Conservation (phyloP, 1,140 invertebrate species). For the Drosophila grimshawi region DNA sequence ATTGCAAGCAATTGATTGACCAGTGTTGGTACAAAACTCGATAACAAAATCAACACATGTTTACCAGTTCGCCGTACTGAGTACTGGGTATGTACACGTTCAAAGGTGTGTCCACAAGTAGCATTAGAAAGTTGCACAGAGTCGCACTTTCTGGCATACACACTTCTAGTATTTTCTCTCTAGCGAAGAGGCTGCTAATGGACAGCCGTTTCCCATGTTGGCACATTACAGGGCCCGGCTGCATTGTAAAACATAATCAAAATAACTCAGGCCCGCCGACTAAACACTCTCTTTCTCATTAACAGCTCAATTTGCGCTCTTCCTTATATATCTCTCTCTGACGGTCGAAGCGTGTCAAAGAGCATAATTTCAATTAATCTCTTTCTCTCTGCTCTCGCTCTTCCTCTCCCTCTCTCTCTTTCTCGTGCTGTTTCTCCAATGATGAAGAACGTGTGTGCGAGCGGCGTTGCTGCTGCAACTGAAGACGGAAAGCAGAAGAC, state of each 20-base stretch:
- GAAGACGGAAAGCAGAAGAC: constrained; percentile 25
- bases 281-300: constrained; percentile 7
- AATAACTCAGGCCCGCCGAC: constrained; percentile 17
- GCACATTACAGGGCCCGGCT: too few species aligned
- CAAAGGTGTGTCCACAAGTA: too few species aligned
- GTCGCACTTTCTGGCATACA: too few species aligned
- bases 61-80: too few species aligned
- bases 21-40: too few species aligned
- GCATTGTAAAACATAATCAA: background rate
- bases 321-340: background rate
- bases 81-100: too few species aligned
- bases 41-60: too few species aligned
- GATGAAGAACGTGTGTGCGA: constrained; percentile 27
- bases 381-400: background rate
- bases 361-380: constrained; percentile 11
- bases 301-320: constrained; percentile 14
- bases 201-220: too few species aligned
- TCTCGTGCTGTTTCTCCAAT: constrained; percentile 32
- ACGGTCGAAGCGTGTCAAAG: constrained; percentile 8
- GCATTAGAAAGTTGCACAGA: too few species aligned
- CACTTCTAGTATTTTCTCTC: too few species aligned
- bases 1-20: too few species aligned
- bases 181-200: too few species aligned
- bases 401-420: constrained; percentile 1
- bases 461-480: constrained; percentile 22